Conservation (phyloP, 2,797 vertebrate species). For the Pantherophis alleghaniensis region DNA sequence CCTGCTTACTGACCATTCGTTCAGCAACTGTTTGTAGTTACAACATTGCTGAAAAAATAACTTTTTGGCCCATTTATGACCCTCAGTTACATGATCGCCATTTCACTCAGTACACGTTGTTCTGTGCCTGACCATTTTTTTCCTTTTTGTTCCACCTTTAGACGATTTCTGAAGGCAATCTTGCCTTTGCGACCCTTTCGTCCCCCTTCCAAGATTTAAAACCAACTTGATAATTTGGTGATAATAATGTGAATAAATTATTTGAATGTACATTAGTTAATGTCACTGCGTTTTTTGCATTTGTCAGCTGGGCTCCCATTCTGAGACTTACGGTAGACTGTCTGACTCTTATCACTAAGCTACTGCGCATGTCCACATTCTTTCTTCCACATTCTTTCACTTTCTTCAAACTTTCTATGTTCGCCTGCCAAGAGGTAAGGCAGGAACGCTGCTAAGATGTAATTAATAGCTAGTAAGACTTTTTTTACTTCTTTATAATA, state of each 20-base stretch:
- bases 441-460: no score
- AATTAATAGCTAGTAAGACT: no score
- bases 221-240: neutral
- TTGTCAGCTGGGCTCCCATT: no score
- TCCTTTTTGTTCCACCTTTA: neutral
- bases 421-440: no score
- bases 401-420: no score
- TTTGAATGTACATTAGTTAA: neutral
- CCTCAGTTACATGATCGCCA: neutral
- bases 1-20: neutral
- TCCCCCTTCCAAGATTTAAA: neutral
- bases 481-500: no score
- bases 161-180: neutral
- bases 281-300: no score
- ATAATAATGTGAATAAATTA: neutral
- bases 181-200: neutral
- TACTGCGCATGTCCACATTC: no score
- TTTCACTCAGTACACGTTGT: neutral
- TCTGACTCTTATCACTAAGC: no score
- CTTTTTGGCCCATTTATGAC: neutral
- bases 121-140: neutral
- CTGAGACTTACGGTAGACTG: no score
- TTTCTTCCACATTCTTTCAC: no score
- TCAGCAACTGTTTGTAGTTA: neutral
- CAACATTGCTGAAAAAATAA: neutral